Conservation (phyloP, 1,140 invertebrate species). For the Cotesia vestalis region DNA sequence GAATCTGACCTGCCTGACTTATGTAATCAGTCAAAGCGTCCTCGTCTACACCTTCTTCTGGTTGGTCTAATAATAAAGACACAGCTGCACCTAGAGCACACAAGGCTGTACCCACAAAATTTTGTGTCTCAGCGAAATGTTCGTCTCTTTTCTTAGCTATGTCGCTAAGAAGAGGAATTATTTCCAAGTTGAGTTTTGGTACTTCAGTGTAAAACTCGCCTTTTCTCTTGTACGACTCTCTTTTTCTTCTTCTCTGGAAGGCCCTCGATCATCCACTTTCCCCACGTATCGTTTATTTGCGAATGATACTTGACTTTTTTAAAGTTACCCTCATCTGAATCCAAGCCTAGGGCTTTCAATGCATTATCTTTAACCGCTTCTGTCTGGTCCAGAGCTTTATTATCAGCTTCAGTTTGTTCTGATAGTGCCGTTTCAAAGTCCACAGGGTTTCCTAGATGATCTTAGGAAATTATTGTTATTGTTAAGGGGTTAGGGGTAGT, state of each 20-base stretch:
- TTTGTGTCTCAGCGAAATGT: conserved; percentile 36
- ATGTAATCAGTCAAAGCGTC: conserved; percentile 32
- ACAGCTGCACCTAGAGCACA: conserved; percentile 29
- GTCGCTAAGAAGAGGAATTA: conserved; percentile 26
- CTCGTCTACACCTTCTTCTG: conserved; percentile 29
- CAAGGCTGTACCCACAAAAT: conserved; percentile 34
- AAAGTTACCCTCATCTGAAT: conserved; percentile 18
- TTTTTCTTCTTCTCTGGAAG: conserved; percentile 44
- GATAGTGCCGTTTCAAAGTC: too few relatives aligned
- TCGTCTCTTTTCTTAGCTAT: conserved; percentile 36
- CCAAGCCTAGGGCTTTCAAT: not conserved
- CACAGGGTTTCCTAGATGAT: too few relatives aligned
- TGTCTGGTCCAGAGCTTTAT: not conserved
- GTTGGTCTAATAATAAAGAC: conserved; percentile 33
- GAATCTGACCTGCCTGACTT: conserved; percentile 36
- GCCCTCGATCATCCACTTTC: conserved; percentile 36
- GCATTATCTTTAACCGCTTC: not conserved
- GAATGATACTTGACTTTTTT: conserved; percentile 20
- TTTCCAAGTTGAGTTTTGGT: conserved; percentile 33
- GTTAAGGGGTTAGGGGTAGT: too few relatives aligned
- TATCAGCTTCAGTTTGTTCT: too few relatives aligned
- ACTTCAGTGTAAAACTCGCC: conserved; percentile 37
- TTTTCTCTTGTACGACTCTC: conserved; percentile 27
- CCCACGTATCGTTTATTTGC: conserved; percentile 14
- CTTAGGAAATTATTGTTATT: too few relatives aligned